These are phyloP conservation scores for Oreochromis niloticus DNA, from an alignment of 2,113 vertebrate species.

Conservation along the genomic window DNA sequence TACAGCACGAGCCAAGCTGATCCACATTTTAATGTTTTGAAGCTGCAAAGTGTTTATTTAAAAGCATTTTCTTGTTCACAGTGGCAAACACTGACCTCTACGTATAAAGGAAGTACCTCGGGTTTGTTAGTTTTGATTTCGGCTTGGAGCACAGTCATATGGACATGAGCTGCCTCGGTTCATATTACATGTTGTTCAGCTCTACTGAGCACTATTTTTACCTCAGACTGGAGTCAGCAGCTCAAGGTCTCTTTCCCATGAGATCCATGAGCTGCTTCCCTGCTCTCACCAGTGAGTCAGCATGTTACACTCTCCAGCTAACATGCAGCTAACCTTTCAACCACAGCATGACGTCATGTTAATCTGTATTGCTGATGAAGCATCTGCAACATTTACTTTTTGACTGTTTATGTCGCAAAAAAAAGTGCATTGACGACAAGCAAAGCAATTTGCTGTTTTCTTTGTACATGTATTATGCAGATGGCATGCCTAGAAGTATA, in stretches of 20 bases:
- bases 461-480: not conserved
- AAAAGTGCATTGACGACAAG: not conserved
- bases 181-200: slow-evolving; percentile 31
- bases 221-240: slow-evolving; percentile 4
- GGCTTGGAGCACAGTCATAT: not conserved
- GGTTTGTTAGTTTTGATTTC: not conserved
- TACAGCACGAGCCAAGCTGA: not conserved
- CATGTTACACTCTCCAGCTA: not conserved
- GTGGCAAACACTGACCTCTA: not conserved
- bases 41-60: not conserved
- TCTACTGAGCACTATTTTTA: slow-evolving; percentile 58
- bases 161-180: slow-evolving; percentile 7
- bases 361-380: not conserved
- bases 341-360: not conserved
- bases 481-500: not conserved
- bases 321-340: not conserved
- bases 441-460: not conserved
- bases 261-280: not conserved
- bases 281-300: slow-evolving; percentile 28
- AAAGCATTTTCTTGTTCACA: not conserved
- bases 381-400: not conserved
- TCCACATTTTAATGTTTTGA: not conserved
- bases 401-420: not conserved
- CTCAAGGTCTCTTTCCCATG: not conserved
- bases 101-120: not conserved